Evolutionary conservation across 2,888 invertebrate genomes (phyloP).

Genomic region (Lordiphosa andalusiaca): DNA sequence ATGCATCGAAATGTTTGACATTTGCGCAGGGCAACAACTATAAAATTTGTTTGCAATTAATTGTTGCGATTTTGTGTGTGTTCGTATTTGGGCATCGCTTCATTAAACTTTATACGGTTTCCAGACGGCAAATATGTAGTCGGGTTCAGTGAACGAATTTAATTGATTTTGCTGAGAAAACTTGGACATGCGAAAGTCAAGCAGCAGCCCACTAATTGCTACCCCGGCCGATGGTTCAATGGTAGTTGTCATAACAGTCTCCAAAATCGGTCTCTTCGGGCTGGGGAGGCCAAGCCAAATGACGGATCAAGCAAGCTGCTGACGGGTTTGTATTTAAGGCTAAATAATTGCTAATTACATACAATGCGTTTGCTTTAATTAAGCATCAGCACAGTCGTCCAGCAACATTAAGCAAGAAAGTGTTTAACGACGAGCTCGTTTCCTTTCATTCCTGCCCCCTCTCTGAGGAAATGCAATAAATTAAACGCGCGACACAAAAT

Average conservation of each 20-base stretch:
- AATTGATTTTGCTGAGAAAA: conserved; percentile 47
- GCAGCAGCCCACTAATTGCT: conserved; percentile 34
- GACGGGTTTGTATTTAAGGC: conserved; percentile 30
- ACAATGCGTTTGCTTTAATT: conserved; percentile 41
- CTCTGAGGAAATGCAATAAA: conserved; percentile 53
- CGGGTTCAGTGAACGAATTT: conserved; percentile 63
- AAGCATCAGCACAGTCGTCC: conserved; percentile 20
- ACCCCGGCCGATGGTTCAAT: conserved; percentile 14
- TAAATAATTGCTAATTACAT: conserved; percentile 39
- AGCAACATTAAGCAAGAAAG: conserved; percentile 22
- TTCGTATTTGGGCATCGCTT: conserved; percentile 20
- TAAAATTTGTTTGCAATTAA: conserved; percentile 47
- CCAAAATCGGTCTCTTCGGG: background rate
- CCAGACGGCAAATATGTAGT: conserved; percentile 30
- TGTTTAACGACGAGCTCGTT: conserved; percentile 28
- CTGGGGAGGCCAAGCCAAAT: background rate
- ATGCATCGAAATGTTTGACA: conserved; percentile 29
- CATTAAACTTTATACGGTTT: conserved; percentile 39
- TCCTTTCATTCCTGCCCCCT: conserved; percentile 7
- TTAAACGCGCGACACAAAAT: conserved; percentile 38
- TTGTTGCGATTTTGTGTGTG: conserved; percentile 34
- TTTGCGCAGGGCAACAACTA: conserved; percentile 5
- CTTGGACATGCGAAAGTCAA: conserved; percentile 48
- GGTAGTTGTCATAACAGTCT: conserved; percentile 26
- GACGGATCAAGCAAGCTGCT: conserved; percentile 9